Conservation (phyloP, 92 coral and sea anemone species). For the Actinernus sp. region DNA sequence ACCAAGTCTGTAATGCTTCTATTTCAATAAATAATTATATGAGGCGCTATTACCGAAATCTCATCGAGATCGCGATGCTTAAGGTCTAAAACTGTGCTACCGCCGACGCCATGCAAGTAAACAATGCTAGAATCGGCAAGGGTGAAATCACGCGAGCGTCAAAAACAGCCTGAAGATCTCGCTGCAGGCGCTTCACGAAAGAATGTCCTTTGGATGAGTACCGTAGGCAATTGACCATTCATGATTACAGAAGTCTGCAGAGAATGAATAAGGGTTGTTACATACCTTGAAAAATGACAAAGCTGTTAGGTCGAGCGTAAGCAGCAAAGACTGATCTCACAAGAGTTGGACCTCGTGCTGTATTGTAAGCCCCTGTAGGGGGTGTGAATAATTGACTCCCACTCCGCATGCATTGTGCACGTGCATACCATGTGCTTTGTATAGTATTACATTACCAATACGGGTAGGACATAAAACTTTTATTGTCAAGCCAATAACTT, state of each 20-base stretch:
- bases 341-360: background rate
- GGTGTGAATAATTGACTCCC: background rate
- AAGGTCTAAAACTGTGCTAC: background rate
- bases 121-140: background rate
- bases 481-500: background rate
- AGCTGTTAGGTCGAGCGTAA: too few species aligned
- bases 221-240: background rate
- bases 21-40: too few species aligned
- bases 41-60: too few species aligned
- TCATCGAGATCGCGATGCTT: background rate
- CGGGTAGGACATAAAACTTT: background rate
- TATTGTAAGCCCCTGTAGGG: background rate
- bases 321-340: background rate
- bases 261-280: background rate
- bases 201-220: too few species aligned
- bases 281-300: background rate
- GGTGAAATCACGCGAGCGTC: background rate
- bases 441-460: background rate
- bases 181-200: background rate
- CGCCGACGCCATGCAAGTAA: slow-evolving; percentile 1
- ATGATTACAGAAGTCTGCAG: too few species aligned
- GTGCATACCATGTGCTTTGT: background rate
- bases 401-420: background rate
- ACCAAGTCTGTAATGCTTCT: too few species aligned
- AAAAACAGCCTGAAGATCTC: background rate